Evolutionary conservation across 2,797 vertebrate species (phyloP).

Genomic region (Sebastes dallii): DNA sequence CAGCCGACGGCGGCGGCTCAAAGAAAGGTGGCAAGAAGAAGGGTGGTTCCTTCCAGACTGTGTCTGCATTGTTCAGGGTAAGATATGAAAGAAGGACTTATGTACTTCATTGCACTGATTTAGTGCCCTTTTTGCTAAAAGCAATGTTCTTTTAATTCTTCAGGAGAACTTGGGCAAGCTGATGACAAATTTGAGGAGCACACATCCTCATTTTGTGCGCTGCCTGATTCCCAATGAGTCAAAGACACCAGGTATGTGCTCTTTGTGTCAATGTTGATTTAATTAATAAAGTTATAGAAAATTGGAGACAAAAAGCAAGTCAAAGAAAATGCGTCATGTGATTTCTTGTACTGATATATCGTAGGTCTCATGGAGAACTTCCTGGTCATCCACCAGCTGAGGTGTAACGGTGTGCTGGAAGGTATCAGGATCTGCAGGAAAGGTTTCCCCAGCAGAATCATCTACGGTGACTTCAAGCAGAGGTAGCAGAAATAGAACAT

Average conservation of each 20-base stretch:
- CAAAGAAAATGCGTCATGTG: background rate
- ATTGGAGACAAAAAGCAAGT: background rate
- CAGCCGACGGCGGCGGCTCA: constrained; percentile 34
- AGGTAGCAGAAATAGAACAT: constrained; percentile 70
- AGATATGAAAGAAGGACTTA: background rate
- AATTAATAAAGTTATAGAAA: background rate
- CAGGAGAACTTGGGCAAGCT: constrained; percentile 91
- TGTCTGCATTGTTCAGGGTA: constrained; percentile 91
- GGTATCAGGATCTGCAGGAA: constrained; percentile 92
- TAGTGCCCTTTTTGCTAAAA: background rate
- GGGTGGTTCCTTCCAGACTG: constrained; percentile 92
- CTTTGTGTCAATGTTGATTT: background rate
- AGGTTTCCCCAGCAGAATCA: constrained; percentile 90
- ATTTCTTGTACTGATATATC: background rate
- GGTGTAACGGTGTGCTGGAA: constrained; percentile 90
- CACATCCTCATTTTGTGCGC: constrained; percentile 91
- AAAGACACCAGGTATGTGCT: constrained; percentile 87
- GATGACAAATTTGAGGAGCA: constrained; percentile 88
- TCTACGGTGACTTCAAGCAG: constrained; percentile 92
- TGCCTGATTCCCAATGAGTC: constrained; percentile 92
- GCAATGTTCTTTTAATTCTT: background rate
- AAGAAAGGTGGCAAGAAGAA: constrained; percentile 91
- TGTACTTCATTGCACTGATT: background rate
- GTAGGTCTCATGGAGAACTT: constrained; percentile 75
- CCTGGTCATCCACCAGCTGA: constrained; percentile 88